Conservation (phyloP, 2,797 vertebrate genomes). For the Aldrovandia affinis region DNA sequence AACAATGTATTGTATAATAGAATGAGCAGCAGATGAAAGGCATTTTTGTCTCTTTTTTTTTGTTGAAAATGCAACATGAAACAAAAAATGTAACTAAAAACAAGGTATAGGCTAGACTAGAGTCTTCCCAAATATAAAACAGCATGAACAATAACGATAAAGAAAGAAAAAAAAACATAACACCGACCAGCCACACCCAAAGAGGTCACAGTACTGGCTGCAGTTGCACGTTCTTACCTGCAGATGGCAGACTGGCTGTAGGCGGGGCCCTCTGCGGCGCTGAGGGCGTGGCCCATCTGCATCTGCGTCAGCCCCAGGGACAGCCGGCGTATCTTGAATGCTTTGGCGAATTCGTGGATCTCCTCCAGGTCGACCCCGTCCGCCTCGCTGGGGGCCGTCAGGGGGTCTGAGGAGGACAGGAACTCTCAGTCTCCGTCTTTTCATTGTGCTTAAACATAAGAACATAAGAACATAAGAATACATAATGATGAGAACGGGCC, state of each 20-base stretch:
- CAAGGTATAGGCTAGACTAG: neutral
- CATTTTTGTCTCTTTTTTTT: neutral
- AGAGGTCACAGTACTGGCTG: neutral
- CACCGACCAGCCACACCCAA: neutral
- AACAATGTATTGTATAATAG: neutral
- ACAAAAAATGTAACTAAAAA: neutral
- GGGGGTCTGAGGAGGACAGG: conserved; percentile 79
- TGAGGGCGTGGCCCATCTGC: conserved; percentile 98
- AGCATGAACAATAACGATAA: neutral
- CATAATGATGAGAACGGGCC: no score
- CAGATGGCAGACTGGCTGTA: conserved; percentile 99
- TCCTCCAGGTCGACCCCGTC: conserved; percentile 99
- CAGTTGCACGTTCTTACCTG: conserved; percentile 81
- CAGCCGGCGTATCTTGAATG: conserved; percentile 99
- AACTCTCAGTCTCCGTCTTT: neutral
- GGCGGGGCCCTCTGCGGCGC: conserved; percentile 94
- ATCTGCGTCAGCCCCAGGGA: conserved; percentile 99
- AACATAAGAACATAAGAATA: no score
- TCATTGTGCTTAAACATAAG: no score
- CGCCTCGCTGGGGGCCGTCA: conserved; percentile 93
- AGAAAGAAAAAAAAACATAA: conserved; percentile 8
- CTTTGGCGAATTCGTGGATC: conserved; percentile 99
- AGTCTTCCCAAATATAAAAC: neutral
- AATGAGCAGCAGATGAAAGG: neutral
- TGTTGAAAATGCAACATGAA: neutral